Evolutionary conservation across 2,888 invertebrate species (phyloP).

Genomic region (Ametastegia equiseti): DNA sequence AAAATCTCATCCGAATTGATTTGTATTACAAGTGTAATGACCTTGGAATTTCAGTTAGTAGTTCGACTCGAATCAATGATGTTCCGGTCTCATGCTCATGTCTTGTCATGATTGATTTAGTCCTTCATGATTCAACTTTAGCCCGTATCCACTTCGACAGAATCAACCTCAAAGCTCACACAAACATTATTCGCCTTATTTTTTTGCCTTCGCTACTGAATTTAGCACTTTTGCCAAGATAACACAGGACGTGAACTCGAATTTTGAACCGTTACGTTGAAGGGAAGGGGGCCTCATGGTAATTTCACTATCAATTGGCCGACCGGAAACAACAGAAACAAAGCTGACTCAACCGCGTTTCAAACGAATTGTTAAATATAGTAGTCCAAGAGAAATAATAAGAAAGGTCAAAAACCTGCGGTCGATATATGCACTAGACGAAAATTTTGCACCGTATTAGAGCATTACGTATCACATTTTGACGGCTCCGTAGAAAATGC

Average conservation of each 20-base stretch:
- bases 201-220: neutral
- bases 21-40: too few species aligned
- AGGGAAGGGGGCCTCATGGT: neutral
- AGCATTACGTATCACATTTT: too few species aligned
- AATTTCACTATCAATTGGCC: constrained; percentile 9
- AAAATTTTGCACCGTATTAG: neutral
- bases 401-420: neutral
- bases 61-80: neutral
- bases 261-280: neutral
- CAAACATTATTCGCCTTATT: neutral
- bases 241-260: neutral
- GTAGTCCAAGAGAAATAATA: neutral
- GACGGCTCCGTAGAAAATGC: too few species aligned
- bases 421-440: neutral
- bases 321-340: neutral
- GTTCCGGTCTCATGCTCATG: neutral
- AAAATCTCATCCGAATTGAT: too few species aligned
- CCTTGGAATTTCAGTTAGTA: too few species aligned
- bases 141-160: too few species aligned
- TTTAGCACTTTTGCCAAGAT: neutral
- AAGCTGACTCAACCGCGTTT: neutral
- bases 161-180: too few species aligned
- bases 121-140: too few species aligned
- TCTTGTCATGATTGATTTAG: neutral
- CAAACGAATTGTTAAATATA: neutral